phyloP scores from a whole-genome alignment of 2,888 invertebrate species.

The Hymenopus coronatus region DNA sequence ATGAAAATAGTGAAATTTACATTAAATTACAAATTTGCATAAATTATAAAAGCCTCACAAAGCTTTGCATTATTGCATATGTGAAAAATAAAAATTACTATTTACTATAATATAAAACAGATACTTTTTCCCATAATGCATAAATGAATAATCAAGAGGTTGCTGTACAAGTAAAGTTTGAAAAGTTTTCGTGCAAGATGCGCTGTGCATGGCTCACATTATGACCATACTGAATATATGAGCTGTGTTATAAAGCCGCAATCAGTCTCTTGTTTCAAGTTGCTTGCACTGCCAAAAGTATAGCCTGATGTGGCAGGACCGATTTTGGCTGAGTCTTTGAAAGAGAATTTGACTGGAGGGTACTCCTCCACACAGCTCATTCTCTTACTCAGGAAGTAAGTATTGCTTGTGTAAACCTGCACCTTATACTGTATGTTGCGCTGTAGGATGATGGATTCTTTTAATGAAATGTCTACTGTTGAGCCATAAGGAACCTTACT shows the following conservation, averaged over 20 bases:
- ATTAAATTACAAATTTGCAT: too few relatives aligned
- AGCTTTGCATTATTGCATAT: too few relatives aligned
- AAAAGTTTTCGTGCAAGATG: neutral
- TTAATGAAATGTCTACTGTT: constrained; percentile 10
- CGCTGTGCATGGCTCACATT: neutral
- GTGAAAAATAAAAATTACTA: too few relatives aligned
- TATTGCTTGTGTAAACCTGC: constrained; percentile 22
- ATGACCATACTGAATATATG: constrained; percentile 21
- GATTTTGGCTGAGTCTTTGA: constrained; percentile 19
- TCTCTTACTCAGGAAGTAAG: constrained; percentile 18
- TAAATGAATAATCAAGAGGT: too few relatives aligned
- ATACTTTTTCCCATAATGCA: too few relatives aligned
- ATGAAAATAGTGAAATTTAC: too few relatives aligned
- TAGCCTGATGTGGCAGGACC: neutral
- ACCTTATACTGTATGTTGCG: constrained; percentile 14
- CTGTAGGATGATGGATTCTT: constrained; percentile 20
- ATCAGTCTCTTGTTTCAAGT: constrained; percentile 20
- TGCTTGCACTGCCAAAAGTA: neutral
- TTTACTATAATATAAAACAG: too few relatives aligned
- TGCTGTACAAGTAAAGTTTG: neutral
- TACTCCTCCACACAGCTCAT: neutral
- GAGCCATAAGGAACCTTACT: constrained; percentile 15
- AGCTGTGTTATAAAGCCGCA: constrained; percentile 18
- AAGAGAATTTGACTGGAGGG: constrained; percentile 19
- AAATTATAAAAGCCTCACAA: too few relatives aligned